These are phyloP conservation scores for Tetramorium parvispinum DNA, from an alignment of 1,140 invertebrate genomes.

Conservation along the genomic window DNA sequence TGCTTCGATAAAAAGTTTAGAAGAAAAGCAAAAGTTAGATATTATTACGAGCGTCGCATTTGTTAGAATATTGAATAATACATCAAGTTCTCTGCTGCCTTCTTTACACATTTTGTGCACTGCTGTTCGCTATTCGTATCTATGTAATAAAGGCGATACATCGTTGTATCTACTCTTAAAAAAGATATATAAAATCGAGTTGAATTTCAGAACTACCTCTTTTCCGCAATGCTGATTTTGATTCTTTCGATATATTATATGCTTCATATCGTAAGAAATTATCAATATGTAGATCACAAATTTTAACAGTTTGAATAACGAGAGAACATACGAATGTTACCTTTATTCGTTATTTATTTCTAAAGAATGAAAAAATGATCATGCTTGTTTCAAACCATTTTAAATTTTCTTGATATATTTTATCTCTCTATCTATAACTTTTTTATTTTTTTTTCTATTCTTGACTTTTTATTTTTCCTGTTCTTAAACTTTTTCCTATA, in stretches of 20 bases:
- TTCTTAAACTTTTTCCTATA: neutral
- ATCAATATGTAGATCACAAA: neutral
- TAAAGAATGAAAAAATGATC: neutral
- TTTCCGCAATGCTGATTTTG: neutral
- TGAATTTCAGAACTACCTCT: neutral
- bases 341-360: neutral
- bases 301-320: neutral
- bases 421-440: neutral
- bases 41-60: neutral
- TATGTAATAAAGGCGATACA: neutral
- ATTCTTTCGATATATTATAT: neutral
- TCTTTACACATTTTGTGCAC: constrained; percentile 9
- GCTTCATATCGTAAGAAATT: neutral
- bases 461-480: neutral
- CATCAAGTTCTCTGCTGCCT: neutral
- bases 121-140: neutral
- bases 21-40: neutral
- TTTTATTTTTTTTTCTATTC: neutral
- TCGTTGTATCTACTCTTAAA: constrained; percentile 5
- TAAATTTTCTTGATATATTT: neutral
- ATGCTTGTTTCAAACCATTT: neutral
- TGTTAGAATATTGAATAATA: constrained; percentile 5
- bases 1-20: neutral
- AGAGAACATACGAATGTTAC: neutral
- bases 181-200: neutral